Evolutionary conservation across 1,140 invertebrate genomes (phyloP).

Genomic region (Ooceraea biroi): DNA sequence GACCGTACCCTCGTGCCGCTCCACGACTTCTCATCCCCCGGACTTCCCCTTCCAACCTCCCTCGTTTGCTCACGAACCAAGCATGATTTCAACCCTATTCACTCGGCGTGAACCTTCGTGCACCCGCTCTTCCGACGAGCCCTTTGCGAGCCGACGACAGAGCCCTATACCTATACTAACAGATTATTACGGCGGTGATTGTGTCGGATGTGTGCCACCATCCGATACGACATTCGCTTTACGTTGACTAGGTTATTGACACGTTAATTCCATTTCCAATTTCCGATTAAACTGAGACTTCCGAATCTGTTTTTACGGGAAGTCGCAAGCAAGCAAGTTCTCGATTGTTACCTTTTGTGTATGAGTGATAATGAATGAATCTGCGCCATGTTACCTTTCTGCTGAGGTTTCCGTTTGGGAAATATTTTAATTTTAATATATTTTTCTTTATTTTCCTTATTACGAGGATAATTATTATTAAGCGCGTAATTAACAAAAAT

Average conservation of each 20-base stretch:
- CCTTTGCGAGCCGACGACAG: conserved; percentile 73
- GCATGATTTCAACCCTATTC: conserved; percentile 72
- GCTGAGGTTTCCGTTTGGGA: too few species aligned
- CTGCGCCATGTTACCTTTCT: too few species aligned
- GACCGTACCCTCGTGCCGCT: conserved; percentile 19
- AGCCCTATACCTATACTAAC: conserved; percentile 64
- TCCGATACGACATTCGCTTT: conserved; percentile 9
- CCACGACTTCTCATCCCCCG: conserved; percentile 4
- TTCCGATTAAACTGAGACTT: background rate
- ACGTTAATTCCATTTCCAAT: background rate
- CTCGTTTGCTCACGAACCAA: conserved; percentile 18
- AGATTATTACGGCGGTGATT: conserved; percentile 69
- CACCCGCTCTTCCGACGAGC: conserved; percentile 73
- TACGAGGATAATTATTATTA: too few species aligned
- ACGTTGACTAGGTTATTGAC: background rate
- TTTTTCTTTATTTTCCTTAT: too few species aligned
- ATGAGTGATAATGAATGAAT: too few species aligned
- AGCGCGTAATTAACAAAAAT: too few species aligned
- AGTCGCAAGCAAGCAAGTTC: too few species aligned
- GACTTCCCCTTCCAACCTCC: conserved; percentile 11
- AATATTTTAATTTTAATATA: too few species aligned
- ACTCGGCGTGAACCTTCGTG: conserved; percentile 76
- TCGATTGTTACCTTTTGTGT: too few species aligned
- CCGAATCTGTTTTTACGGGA: too few species aligned
- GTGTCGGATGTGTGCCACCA: conserved; percentile 48